Conservation (phyloP, 1,140 invertebrate genomes). For the Hyles euphorbiae region DNA sequence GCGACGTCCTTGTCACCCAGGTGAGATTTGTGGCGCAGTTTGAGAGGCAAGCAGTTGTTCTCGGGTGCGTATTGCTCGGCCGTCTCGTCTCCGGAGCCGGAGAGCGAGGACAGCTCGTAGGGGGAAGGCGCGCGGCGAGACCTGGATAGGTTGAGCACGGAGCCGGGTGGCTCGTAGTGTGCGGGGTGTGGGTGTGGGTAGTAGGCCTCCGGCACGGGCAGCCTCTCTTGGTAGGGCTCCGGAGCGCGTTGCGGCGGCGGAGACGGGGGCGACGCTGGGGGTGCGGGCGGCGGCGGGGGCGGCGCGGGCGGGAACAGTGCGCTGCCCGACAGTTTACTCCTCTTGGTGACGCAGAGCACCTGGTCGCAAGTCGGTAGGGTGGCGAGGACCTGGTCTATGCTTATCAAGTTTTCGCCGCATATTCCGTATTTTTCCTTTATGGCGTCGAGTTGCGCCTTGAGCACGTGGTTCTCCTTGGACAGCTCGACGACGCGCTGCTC, state of each 20-base stretch:
- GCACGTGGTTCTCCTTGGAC: conserved; percentile 94
- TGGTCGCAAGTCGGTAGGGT: conserved; percentile 89
- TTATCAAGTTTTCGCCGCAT: conserved; percentile 88
- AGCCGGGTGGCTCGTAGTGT: conserved; percentile 74
- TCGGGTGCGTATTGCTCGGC: conserved; percentile 69
- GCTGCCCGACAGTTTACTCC: conserved; percentile 81
- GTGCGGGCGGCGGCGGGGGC: conserved; percentile 81
- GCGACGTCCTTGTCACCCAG: conserved; percentile 91
- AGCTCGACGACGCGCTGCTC: conserved; percentile 95
- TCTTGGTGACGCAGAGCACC: conserved; percentile 87
- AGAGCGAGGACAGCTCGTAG: conserved; percentile 82
- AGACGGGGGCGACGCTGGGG: conserved; percentile 79
- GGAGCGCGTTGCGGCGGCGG: conserved; percentile 69
- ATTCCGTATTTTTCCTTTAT: conserved; percentile 96
- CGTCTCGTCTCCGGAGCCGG: conserved; percentile 83
- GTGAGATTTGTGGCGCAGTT: conserved; percentile 94
- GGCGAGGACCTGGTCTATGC: conserved; percentile 90
- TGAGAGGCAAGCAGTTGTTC: conserved; percentile 83
- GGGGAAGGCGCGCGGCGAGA: conserved; percentile 79
- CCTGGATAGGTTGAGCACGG: conserved; percentile 81
- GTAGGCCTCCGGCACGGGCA: conserved; percentile 67
- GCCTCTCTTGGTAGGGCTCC: conserved; percentile 73
- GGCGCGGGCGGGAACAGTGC: conserved; percentile 77
- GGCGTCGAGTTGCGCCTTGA: conserved; percentile 93
- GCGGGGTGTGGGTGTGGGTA: conserved; percentile 64